phyloP scores from a whole-genome alignment of 2,797 vertebrate species.

The Tapera naevia region DNA sequence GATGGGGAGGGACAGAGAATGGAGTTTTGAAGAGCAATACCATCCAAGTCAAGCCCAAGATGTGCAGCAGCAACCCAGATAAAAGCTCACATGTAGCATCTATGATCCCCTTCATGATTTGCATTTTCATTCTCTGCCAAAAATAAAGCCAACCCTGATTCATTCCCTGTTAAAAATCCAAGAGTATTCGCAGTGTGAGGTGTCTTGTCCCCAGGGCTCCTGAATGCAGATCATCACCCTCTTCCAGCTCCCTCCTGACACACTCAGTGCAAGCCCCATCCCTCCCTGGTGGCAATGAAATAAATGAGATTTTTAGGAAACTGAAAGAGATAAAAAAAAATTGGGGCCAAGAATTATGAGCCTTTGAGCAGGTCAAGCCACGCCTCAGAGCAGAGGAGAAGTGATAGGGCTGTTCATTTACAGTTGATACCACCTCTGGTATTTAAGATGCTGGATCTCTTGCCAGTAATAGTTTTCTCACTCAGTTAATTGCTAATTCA shows the following conservation, averaged over 20 bases:
- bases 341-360: neutral
- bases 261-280: neutral
- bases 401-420: neutral
- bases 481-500: constrained; percentile 39
- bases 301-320: neutral
- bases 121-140: neutral
- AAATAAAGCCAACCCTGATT: neutral
- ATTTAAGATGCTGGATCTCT: constrained; percentile 9
- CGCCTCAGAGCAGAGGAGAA: neutral
- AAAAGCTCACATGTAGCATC: neutral
- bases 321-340: neutral
- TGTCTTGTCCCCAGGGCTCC: neutral
- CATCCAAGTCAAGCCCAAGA: neutral
- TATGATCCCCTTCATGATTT: neutral
- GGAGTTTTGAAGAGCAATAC: neutral
- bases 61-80: neutral
- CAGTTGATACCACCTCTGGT: neutral
- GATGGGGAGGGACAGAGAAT: neutral
- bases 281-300: neutral
- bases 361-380: neutral
- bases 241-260: neutral
- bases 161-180: neutral
- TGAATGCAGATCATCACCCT: neutral
- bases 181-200: neutral
- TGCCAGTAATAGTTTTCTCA: constrained; percentile 40